Evolutionary conservation across 1,140 invertebrate species (phyloP).

Genomic region (Teleogryllus occipitalis): DNA sequence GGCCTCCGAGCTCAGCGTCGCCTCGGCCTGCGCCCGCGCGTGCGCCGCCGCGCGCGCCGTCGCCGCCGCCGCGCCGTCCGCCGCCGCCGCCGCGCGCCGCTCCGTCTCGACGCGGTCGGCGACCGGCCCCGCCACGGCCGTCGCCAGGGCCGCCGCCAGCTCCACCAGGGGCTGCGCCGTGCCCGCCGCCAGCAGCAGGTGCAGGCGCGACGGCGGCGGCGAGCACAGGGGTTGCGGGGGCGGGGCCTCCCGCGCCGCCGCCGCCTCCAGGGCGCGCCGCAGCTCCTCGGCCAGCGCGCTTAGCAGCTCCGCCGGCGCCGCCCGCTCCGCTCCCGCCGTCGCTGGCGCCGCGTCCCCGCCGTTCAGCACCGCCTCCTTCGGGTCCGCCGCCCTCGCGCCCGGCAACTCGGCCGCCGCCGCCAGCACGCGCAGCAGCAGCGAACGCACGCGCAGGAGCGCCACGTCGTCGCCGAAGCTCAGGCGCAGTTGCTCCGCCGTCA

Average conservation of each 20-base stretch:
- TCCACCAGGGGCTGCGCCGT: neutral
- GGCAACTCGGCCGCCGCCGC: slow-evolving; percentile 11
- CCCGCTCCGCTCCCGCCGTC: too few species aligned
- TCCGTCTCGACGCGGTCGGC: neutral
- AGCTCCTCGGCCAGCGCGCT: neutral
- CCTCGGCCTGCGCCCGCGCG: neutral
- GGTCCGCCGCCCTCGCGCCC: too few species aligned
- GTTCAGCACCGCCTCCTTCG: neutral
- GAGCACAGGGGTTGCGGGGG: neutral
- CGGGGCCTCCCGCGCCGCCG: too few species aligned
- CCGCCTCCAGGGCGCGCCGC: neutral
- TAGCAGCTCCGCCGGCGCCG: neutral
- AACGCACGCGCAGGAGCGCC: slow-evolving; percentile 14
- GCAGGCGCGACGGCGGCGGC: neutral
- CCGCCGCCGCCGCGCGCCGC: neutral
- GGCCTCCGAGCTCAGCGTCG: neutral
- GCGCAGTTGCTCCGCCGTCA: slow-evolving; percentile 10
- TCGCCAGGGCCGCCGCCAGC: neutral
- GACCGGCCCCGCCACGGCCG: neutral
- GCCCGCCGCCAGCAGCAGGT: neutral
- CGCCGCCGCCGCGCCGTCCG: neutral
- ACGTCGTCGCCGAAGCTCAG: slow-evolving; percentile 20
- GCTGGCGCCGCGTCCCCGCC: neutral
- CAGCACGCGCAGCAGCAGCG: slow-evolving; percentile 10
- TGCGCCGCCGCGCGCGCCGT: neutral